Evolutionary conservation across 2,888 invertebrate species (phyloP).

Genomic region (Amorpha juglandis): DNA sequence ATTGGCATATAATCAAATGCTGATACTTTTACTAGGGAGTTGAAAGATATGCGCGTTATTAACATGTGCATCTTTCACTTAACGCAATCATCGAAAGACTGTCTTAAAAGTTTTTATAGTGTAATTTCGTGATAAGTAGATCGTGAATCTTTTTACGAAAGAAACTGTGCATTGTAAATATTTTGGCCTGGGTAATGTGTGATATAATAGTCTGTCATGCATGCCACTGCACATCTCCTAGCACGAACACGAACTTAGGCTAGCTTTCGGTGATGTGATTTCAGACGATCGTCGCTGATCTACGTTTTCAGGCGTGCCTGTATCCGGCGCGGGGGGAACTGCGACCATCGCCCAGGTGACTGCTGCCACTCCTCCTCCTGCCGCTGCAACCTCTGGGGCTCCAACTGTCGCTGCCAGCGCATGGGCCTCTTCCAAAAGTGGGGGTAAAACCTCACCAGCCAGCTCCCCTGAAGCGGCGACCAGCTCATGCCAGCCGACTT

Average conservation of each 20-base stretch:
- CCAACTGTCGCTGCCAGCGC: conserved; percentile 94
- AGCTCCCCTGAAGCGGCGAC: conserved; percentile 69
- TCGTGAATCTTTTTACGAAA: not conserved
- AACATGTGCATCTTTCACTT: too few relatives aligned
- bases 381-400: conserved; percentile 94
- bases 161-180: not conserved
- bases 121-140: not conserved
- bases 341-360: conserved; percentile 92
- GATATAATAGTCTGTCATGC: conserved; percentile 25
- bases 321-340: conserved; percentile 91
- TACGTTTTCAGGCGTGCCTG: conserved; percentile 94
- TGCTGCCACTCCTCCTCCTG: conserved; percentile 94
- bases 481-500: conserved; percentile 72
- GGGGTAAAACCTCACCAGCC: conserved; percentile 80
- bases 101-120: not conserved
- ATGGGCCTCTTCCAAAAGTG: conserved; percentile 95
- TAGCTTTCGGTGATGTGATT: conserved; percentile 84
- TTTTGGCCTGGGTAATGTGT: not conserved
- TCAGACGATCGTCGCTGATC: conserved; percentile 93
- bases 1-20: too few relatives aligned
- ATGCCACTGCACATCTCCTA: conserved; percentile 36
- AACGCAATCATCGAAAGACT: too few relatives aligned
- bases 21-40: too few relatives aligned
- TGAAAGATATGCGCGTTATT: too few relatives aligned
- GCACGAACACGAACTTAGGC: conserved; percentile 70